A percentile compares a stretch with the other conserved stretches of the same genome.
Conservation (phyloP, 2,797 vertebrate species). For the Enteromius radiatus region DNA sequence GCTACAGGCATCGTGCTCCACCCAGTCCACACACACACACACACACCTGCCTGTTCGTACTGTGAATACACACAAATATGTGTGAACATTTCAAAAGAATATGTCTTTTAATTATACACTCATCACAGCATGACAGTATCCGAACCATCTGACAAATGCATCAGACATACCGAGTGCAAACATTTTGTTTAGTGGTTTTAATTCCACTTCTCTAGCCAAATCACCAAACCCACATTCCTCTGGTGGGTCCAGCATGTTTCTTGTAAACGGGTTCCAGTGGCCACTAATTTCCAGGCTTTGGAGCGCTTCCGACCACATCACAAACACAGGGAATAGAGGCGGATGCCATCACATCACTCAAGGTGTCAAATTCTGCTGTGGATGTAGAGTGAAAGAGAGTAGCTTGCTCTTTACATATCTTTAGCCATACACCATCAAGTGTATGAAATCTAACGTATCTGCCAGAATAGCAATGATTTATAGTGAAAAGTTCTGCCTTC, state of each 20-base stretch:
- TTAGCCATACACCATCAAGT: conserved; percentile 24
- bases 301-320: conserved; percentile 38
- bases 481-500: not conserved
- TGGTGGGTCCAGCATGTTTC: conserved; percentile 31
- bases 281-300: conserved; percentile 41
- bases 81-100: conserved; percentile 49
- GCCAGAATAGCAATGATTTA: not conserved
- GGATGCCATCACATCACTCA: conserved; percentile 30
- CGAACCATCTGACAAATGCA: not conserved
- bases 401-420: not conserved
- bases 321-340: conserved; percentile 24
- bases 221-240: conserved; percentile 10
- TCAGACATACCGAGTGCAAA: conserved; percentile 8
- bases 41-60: conserved; percentile 22
- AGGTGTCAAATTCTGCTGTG: conserved; percentile 27
- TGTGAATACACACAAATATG: conserved; percentile 26
- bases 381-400: conserved; percentile 8
- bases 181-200: conserved; percentile 24
- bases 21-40: conserved; percentile 34
- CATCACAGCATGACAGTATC: not conserved
- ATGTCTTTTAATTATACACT: conserved; percentile 9
- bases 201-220: conserved; percentile 11
- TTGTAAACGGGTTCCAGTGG: conserved; percentile 24
- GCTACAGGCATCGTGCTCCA: conserved; percentile 46
- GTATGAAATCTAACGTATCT: not conserved